These are phyloP conservation scores for Lordiphosa clarofinis DNA, from an alignment of 1,140 invertebrate genomes.

Conservation along the genomic window DNA sequence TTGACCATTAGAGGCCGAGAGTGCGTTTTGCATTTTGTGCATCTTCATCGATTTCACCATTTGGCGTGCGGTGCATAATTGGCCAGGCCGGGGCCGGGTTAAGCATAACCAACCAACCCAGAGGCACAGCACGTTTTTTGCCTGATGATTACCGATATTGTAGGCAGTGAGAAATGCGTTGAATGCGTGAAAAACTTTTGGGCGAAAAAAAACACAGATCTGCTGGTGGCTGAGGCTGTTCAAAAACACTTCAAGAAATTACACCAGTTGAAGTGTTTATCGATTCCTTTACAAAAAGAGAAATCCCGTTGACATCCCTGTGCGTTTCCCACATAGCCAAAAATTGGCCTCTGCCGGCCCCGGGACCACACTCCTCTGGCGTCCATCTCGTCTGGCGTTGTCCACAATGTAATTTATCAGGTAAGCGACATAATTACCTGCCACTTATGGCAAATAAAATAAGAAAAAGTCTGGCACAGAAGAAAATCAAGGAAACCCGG, in stretches of 20 bases:
- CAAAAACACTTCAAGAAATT: conserved; percentile 4
- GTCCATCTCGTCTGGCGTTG: conserved; percentile 50
- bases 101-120: conserved; percentile 17
- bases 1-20: conserved; percentile 68
- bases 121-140: conserved; percentile 26
- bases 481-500: conserved; percentile 18
- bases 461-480: conserved; percentile 23
- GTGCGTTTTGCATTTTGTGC: conserved; percentile 75
- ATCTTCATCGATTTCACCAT: conserved; percentile 77
- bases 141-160: conserved; percentile 71
- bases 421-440: conserved; percentile 79
- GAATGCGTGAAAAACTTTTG: conserved; percentile 64
- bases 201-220: conserved; percentile 40
- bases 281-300: background rate
- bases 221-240: conserved; percentile 19
- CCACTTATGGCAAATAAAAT: conserved; percentile 78
- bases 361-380: conserved; percentile 5
- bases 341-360: conserved; percentile 25
- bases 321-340: conserved; percentile 20
- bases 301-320: conserved; percentile 8
- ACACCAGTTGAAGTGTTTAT: too few relatives aligned
- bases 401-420: conserved; percentile 79
- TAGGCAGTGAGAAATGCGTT: conserved; percentile 67
- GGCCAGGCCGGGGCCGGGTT: conserved; percentile 48
- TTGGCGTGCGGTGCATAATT: conserved; percentile 72